Conservation (phyloP, 2,888 invertebrate genomes). For the Scaptomyza tumidula region DNA sequence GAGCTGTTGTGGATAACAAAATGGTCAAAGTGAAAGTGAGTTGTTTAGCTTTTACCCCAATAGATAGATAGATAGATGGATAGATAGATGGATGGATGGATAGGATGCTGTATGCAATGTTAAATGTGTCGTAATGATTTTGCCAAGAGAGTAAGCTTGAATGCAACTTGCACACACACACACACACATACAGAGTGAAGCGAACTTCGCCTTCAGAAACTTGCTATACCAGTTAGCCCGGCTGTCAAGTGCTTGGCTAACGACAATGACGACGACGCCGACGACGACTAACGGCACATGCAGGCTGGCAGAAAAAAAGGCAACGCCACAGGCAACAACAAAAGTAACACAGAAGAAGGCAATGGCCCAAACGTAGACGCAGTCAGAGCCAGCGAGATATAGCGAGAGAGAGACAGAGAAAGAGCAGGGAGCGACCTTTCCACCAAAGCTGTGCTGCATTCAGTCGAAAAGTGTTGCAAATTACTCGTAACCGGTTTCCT, state of each 20-base stretch:
- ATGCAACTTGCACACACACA: constrained; percentile 22
- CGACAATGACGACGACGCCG: constrained; percentile 34
- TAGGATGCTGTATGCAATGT: constrained; percentile 11
- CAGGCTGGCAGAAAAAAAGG: constrained; percentile 20
- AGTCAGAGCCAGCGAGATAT: constrained; percentile 14
- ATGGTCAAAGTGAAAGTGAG: constrained; percentile 30
- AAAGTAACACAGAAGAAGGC: constrained; percentile 21
- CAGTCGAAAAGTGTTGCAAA: constrained; percentile 44
- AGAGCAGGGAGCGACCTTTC: constrained; percentile 26
- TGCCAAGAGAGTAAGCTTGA: constrained; percentile 19
- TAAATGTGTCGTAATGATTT: constrained; percentile 40
- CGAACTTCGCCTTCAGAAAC: constrained; percentile 35
- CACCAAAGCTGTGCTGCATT: constrained; percentile 26
- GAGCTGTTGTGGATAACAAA: constrained; percentile 22
- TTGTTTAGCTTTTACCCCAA: constrained; percentile 12
- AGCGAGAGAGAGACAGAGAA: background rate
- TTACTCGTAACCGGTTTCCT: constrained; percentile 40
- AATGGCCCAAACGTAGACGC: constrained; percentile 38
- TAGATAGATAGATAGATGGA: background rate
- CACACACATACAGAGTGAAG: background rate
- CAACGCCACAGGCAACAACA: background rate
- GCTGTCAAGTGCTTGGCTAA: constrained; percentile 48
- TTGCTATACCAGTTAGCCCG: constrained; percentile 34
- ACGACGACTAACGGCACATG: constrained; percentile 62
- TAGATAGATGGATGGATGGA: background rate